Evolutionary conservation across 1,140 invertebrate species (phyloP).

Genomic region (Saxidomus purpurata): DNA sequence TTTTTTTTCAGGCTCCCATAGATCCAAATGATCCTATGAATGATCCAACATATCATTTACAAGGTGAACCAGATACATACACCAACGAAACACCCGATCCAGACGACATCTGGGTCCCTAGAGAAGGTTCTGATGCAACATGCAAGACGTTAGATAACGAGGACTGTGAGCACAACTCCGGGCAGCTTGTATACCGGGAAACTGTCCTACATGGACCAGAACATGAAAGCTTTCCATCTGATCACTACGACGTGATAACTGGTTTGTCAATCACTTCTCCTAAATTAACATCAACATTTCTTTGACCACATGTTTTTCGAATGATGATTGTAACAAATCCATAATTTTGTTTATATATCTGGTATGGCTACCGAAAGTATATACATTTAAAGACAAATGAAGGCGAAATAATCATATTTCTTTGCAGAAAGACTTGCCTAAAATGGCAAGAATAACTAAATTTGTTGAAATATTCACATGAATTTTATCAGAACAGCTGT

Average conservation of each 20-base stretch:
- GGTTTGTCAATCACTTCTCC: not conserved
- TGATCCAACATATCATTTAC: not conserved
- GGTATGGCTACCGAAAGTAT: no score
- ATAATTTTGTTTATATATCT: no score
- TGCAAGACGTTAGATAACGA: not conserved
- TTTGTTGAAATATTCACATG: no score
- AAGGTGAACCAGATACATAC: not conserved
- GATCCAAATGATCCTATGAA: not conserved
- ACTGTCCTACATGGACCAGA: slow-evolving; percentile 4
- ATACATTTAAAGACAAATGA: no score
- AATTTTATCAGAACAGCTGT: no score
- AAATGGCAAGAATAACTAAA: no score
- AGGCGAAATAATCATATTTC: no score
- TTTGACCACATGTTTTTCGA: no score
- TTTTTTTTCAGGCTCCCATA: not conserved
- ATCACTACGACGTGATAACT: not conserved
- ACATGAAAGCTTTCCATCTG: no score
- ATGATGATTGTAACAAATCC: no score
- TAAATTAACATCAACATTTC: no score
- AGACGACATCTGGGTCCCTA: not conserved
- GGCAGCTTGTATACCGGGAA: not conserved
- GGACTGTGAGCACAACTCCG: not conserved
- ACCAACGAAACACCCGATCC: not conserved
- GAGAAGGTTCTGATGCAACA: not conserved
- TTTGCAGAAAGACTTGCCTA: no score